Evolutionary conservation across 2,888 invertebrate genomes (phyloP), one percentile per base, ranked within the genome.

Genomic region (Drosophila austrosaltans): DNA sequence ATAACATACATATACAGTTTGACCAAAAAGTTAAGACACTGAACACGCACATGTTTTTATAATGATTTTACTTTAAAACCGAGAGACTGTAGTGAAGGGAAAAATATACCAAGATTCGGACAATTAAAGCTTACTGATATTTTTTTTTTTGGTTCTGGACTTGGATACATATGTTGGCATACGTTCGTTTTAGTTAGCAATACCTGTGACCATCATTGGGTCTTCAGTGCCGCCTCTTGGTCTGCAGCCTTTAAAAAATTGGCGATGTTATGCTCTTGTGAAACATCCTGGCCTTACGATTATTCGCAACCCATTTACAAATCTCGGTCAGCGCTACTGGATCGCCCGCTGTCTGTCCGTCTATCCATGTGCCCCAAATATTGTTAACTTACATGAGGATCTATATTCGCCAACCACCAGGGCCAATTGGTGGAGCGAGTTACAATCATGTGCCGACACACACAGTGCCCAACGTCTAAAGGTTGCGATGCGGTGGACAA

Each of bases 221-320:
- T 10, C 8, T 20, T 5, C 22, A 8, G 20, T 16, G 10, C n/a
- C 77, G 22, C 84, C 87, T 2, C 61, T 72, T 25, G 91, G 92
- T 0, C 61, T 91, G 8, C 69, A 75, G 73, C 90, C 93, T 8
- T 70, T 91, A 0, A 79, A 91, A 30, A 90, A 93, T 42, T 97
- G 97, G 97, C 93, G 94, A 82, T 91, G 94, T 44, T 96, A 93
- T 89, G 93, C 93, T 75, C 93, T 96, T 28, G 80, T 85, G n/a
- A 90, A 93, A 42, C 94, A 95, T 76, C 95, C 95, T 70, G 97
- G 98, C n/a, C 93, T 98, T 60, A 92, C 97, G 78, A 94, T 96
- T 62, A 96, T 98, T 69, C 93, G 93, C 82, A 97, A 98, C 92
- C 97, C 98, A 16, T 98, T 98, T 90, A 96, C 95, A 32, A 77